Conservation (phyloP, 2,797 vertebrate genomes). For the Hyperoplus lanceolatus region DNA sequence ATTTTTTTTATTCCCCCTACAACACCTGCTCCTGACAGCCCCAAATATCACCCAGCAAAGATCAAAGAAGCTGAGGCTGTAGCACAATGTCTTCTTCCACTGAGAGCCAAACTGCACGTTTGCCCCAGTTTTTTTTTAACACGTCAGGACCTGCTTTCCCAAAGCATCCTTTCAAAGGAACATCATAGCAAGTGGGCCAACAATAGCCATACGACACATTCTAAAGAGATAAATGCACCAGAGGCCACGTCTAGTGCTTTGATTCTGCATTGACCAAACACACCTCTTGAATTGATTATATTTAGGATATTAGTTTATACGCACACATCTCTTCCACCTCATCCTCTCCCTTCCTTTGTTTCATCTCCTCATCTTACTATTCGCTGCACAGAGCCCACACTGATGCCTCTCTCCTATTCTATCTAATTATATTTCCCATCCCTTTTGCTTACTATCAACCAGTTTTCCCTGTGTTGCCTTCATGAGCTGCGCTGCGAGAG, state of each 20-base stretch:
- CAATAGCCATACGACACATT: conserved; percentile 32
- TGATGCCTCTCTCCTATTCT: conserved; percentile 31
- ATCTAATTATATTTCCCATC: conserved; percentile 60
- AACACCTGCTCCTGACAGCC: conserved; percentile 45
- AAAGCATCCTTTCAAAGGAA: conserved; percentile 38
- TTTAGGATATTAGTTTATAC: conserved; percentile 45
- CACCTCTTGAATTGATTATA: conserved; percentile 48
- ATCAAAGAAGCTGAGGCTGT: conserved; percentile 64
- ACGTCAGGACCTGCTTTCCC: conserved; percentile 32
- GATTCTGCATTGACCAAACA: conserved; percentile 41
- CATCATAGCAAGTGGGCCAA: conserved; percentile 34
- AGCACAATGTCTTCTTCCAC: conserved; percentile 39
- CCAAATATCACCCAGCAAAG: conserved; percentile 51
- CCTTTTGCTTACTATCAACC: conserved; percentile 43
- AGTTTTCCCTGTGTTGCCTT: conserved; percentile 42
- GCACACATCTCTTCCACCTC: conserved; percentile 41
- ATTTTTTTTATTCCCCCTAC: conserved; percentile 49
- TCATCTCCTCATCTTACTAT: conserved; percentile 55
- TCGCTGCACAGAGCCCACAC: conserved; percentile 8
- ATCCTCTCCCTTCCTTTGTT: conserved; percentile 54
- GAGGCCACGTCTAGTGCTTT: conserved; percentile 37
- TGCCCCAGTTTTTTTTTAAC: conserved; percentile 69
- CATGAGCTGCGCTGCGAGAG: conserved; percentile 12
- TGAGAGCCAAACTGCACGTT: conserved; percentile 49
- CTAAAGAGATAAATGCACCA: conserved; percentile 29